These are phyloP conservation scores for Cydia splendana DNA, from an alignment of 1,140 invertebrate genomes.

Conservation along the genomic window DNA sequence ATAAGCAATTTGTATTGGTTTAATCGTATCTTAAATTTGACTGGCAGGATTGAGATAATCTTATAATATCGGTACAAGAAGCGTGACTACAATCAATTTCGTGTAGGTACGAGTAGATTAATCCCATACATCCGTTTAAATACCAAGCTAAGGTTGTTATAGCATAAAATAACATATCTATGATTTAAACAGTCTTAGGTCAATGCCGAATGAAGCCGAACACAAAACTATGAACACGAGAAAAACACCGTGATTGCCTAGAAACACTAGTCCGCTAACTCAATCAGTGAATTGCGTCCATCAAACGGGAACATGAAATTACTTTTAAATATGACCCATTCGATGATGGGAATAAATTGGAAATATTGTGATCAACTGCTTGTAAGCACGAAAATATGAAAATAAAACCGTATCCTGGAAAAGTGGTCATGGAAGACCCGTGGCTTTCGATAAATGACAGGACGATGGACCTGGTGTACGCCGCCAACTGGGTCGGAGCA, in stretches of 20 bases:
- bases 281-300: conserved; percentile 20
- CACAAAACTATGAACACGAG: neutral
- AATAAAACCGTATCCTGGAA: conserved; percentile 90
- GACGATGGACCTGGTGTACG: conserved; percentile 88
- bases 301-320: conserved; percentile 43
- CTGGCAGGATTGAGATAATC: neutral
- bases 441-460: conserved; percentile 82
- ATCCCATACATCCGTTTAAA: neutral
- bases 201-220: neutral
- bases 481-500: conserved; percentile 90
- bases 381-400: conserved; percentile 82
- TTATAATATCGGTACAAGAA: neutral
- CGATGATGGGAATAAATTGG: conserved; percentile 22
- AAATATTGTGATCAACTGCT: conserved; percentile 35
- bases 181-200: neutral
- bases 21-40: neutral
- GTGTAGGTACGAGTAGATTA: neutral
- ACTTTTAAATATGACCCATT: conserved; percentile 31
- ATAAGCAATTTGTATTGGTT: neutral
- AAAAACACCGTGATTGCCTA: neutral
- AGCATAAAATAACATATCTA: neutral
- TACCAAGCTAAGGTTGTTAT: conserved; percentile 10
- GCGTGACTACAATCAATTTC: neutral
- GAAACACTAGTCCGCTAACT: conserved; percentile 21
- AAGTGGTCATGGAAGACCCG: conserved; percentile 87